A percentile compares a stretch with the other conserved stretches of the same genome.
Conservation (phyloP, 1,140 invertebrate species). For the Augochlora pura region DNA sequence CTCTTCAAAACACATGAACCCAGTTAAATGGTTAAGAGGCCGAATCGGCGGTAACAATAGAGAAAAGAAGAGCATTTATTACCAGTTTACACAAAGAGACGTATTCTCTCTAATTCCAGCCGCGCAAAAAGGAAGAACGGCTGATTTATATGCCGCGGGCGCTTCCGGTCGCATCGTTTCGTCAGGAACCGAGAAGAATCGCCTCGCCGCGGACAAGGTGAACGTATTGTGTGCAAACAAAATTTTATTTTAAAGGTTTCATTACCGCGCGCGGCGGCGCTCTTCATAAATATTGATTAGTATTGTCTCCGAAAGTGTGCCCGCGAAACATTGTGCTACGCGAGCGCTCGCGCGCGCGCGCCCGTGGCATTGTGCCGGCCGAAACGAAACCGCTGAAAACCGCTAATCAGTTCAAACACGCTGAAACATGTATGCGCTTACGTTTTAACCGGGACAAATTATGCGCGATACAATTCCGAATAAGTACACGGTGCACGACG, state of each 20-base stretch:
- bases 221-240: constrained; percentile 35
- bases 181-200: constrained; percentile 31
- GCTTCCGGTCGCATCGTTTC: constrained; percentile 33
- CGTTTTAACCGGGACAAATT: background rate
- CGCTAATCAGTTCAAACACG: background rate
- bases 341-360: too few relatives aligned
- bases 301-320: background rate
- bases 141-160: constrained; percentile 23
- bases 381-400: background rate
- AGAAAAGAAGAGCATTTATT: background rate
- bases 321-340: background rate
- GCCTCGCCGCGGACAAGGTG: constrained; percentile 17
- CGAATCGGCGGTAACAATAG: background rate
- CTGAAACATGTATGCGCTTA: background rate
- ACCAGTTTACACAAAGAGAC: background rate
- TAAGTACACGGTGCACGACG: background rate
- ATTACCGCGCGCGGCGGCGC: constrained; percentile 6
- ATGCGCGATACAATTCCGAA: background rate
- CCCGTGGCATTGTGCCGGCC: background rate
- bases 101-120: constrained; percentile 22
- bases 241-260: constrained; percentile 30
- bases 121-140: constrained; percentile 20
- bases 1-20: too few relatives aligned
- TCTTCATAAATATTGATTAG: constrained; percentile 29
- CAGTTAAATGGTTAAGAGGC: too few relatives aligned